Evolutionary conservation across 2,888 invertebrate species (phyloP), one percentile per base, ranked within the genome.

Genomic region (Tachina lurida): DNA sequence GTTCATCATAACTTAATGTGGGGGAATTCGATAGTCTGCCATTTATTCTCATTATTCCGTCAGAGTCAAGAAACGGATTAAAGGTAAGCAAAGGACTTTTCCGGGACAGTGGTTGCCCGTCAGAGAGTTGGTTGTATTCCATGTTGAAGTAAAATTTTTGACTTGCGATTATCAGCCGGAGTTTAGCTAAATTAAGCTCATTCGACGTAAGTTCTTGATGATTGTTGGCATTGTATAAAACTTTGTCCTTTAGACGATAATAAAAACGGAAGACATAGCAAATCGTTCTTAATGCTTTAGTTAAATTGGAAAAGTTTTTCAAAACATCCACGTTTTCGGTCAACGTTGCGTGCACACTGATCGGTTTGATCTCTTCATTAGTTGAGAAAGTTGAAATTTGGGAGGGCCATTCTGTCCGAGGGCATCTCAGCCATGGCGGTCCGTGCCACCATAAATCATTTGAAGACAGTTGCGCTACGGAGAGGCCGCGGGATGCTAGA

Each of bases 381-480:
- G 31, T 31, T 31, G 31, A 31, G 31, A 31, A 31, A 31, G 31
- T 31, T 7, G 31, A 47, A 1, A 15, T 47, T 15, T 15, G 47
- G 1, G 31, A 31, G 5, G 8, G 22, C 56, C 56, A 31, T 58
- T 58, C 31, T 3, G 56, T 13, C 13, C 22, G 31, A 63, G 76
- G 45, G 10, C 43, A 9, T 45, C 3, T 43, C 1, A 63, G 63
- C 45, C 19, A 63, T 10, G 45, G 12, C 8, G 45, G 63, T 7
- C 45, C 43, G 17, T 63, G 19, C 63, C 63, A 63, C 63, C 45
- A 63, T 45, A 63, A 12, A 10, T 41, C 41, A 10, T 10, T 63
- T 12, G 45, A 19, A 1, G 19, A 19, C 1, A 63, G 19, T 17
- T 63, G 63, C 10, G 63, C 5, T 12, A 63, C 19, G 19, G 63